Conservation (phyloP, 1,140 invertebrate genomes). For the Solenopsis fugax region DNA sequence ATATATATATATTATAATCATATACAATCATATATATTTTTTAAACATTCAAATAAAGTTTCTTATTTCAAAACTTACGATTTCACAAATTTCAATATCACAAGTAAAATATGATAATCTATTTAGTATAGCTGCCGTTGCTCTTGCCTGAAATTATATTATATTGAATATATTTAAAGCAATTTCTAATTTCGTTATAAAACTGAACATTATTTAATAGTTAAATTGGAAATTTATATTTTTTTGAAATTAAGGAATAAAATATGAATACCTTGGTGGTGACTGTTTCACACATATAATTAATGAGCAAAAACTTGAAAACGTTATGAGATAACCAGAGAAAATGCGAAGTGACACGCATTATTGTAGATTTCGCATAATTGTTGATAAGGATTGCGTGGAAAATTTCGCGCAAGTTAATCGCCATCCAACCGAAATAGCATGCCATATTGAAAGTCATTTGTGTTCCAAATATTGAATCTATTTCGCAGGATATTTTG, state of each 20-base stretch:
- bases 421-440: neutral
- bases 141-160: neutral
- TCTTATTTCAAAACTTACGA: slow-evolving; percentile 17
- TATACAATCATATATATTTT: no score
- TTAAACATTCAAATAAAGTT: no score
- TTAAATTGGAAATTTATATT: neutral
- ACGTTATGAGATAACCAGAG: neutral
- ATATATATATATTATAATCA: no score
- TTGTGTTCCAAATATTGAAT: slow-evolving; percentile 21
- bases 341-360: no score
- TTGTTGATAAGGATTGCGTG: neutral
- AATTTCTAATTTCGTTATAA: neutral
- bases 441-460: slow-evolving; percentile 26
- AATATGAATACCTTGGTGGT: slow-evolving; percentile 2
- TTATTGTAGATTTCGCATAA: neutral
- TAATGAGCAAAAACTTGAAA: slow-evolving; percentile 4
- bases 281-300: slow-evolving; percentile 1
- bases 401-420: neutral
- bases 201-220: neutral
- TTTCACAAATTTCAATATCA: neutral
- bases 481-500: slow-evolving; percentile 20
- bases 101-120: neutral
- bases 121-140: slow-evolving; percentile 10
- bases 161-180: neutral
- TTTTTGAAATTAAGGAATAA: neutral